These are phyloP conservation scores for Antechinus stuartii DNA, from an alignment of 2,113 vertebrate genomes.

Conservation along the genomic window DNA sequence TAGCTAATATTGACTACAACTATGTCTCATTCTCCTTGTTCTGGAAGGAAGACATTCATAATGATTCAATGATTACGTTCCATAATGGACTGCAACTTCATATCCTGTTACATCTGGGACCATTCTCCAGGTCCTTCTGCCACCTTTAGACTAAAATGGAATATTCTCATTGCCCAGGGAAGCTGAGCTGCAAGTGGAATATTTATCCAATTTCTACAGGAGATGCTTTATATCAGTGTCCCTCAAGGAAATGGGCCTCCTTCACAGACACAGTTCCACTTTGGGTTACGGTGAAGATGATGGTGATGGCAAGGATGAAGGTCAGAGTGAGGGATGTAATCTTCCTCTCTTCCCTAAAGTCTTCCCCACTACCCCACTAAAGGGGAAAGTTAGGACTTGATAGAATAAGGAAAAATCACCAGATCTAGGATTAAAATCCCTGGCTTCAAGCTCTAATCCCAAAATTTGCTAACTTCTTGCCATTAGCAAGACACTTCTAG, in stretches of 20 bases:
- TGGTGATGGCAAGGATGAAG: background rate
- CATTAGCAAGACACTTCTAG: background rate
- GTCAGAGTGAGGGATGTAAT: background rate
- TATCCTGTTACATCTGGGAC: background rate
- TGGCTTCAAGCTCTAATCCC: background rate
- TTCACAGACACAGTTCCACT: background rate
- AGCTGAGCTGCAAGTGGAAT: background rate
- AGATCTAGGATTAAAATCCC: background rate
- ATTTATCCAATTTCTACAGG: background rate
- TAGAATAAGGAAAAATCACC: background rate
- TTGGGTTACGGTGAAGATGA: background rate
- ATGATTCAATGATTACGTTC: background rate
- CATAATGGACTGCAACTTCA: background rate
- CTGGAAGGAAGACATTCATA: background rate
- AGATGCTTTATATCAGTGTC: background rate
- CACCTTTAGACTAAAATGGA: background rate
- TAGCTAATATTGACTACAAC: background rate
- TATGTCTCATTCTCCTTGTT: background rate
- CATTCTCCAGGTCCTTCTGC: background rate
- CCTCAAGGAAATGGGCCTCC: background rate
- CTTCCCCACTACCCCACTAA: background rate
- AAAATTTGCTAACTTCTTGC: background rate
- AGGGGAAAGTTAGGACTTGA: background rate
- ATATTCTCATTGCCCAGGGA: background rate
- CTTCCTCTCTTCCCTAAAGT: background rate